Conservation (phyloP, 2,113 vertebrate genomes). For the Potamarius usumacintae region DNA sequence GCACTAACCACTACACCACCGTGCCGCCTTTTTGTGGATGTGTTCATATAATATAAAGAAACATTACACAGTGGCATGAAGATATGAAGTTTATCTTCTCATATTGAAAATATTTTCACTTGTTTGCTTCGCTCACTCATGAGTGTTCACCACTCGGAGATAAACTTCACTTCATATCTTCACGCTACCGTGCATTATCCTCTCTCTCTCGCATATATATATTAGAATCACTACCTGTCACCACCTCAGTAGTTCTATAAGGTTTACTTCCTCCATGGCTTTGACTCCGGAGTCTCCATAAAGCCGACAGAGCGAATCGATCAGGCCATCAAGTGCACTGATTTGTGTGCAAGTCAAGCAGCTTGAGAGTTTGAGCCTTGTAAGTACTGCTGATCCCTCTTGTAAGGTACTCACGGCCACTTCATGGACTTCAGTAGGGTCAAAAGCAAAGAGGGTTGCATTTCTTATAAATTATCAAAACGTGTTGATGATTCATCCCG, state of each 20-base stretch:
- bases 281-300: neutral
- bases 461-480: neutral
- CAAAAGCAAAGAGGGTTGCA: neutral
- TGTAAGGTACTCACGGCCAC: constrained; percentile 5
- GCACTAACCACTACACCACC: no score
- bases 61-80: no score
- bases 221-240: neutral
- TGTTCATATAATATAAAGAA: no score
- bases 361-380: constrained; percentile 26
- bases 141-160: no score
- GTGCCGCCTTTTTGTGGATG: no score
- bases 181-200: no score
- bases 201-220: no score
- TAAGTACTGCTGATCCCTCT: constrained; percentile 43
- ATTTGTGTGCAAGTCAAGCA: constrained; percentile 37
- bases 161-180: no score
- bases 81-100: no score
- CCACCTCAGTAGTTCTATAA: neutral
- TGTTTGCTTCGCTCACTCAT: no score
- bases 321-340: constrained; percentile 40
- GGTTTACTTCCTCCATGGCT: neutral
- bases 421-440: constrained; percentile 32
- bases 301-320: constrained; percentile 33
- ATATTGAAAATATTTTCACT: no score
- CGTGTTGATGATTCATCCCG: neutral